Conservation (phyloP, 2,888 invertebrate species). For the Leucophenga maculata region DNA sequence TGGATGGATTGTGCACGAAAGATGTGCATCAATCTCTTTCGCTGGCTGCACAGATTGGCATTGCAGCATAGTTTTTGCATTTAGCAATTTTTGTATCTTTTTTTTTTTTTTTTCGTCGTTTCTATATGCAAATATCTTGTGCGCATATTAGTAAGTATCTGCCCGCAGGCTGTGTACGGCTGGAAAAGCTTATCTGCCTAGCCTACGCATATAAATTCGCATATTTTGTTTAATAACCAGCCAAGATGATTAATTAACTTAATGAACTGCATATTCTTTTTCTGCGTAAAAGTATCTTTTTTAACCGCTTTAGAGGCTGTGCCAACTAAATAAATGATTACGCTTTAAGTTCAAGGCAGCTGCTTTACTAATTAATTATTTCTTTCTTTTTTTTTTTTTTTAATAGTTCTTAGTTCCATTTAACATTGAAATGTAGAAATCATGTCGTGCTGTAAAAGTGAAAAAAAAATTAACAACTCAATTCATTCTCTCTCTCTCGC, state of each 20-base stretch:
- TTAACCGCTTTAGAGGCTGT: conserved; percentile 33
- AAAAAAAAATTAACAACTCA: conserved; percentile 5
- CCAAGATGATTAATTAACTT: conserved; percentile 56
- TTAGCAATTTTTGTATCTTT: conserved; percentile 9
- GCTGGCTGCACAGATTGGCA: background rate
- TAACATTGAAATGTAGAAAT: conserved; percentile 17
- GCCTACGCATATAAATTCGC: background rate
- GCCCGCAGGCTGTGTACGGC: background rate
- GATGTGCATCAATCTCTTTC: conserved; percentile 33
- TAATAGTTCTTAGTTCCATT: too few relatives aligned
- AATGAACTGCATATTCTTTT: conserved; percentile 11
- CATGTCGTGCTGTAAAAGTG: conserved; percentile 4
- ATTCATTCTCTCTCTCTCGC: conserved; percentile 1
- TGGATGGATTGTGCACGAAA: conserved; percentile 8
- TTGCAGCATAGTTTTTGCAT: conserved; percentile 28
- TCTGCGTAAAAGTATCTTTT: conserved; percentile 39
- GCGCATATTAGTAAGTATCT: conserved; percentile 5
- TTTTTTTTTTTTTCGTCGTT: conserved; percentile 30
- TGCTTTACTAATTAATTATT: conserved; percentile 52
- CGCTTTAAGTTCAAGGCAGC: conserved; percentile 26
- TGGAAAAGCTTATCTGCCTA: too few relatives aligned
- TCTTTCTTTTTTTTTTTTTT: conserved; percentile 29
- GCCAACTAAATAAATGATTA: conserved; percentile 29
- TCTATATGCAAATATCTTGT: conserved; percentile 41
- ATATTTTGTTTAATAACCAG: conserved; percentile 22